Conservation (phyloP, 2,888 invertebrate genomes). For the Strigamia transsilvanica region DNA sequence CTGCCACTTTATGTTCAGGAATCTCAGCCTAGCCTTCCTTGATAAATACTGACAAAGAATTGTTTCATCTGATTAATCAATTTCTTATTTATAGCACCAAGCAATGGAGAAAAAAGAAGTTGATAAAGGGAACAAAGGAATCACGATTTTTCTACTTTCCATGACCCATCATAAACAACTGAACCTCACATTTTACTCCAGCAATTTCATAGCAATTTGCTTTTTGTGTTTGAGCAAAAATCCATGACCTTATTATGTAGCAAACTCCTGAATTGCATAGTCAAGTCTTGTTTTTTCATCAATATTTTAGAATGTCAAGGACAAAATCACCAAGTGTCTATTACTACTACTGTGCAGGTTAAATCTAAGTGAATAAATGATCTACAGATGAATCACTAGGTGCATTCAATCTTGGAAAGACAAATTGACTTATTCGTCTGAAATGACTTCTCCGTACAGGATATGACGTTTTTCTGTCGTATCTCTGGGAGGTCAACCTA, state of each 20-base stretch:
- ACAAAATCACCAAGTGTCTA: background rate
- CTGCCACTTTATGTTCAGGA: background rate
- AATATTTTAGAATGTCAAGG: background rate
- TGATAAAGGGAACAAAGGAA: background rate
- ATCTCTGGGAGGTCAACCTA: too few species aligned
- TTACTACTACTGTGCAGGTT: too few species aligned
- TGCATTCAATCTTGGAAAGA: too few species aligned
- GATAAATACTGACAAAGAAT: background rate
- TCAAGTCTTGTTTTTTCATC: background rate
- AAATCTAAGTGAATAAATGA: background rate
- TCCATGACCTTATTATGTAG: background rate
- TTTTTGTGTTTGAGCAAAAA: background rate
- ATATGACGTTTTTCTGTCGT: too few species aligned
- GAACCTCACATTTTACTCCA: background rate
- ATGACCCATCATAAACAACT: background rate
- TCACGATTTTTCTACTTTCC: background rate
- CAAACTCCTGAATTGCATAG: background rate
- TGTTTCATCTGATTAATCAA: background rate
- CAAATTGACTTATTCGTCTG: too few species aligned
- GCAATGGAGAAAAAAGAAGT: background rate
- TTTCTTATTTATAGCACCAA: background rate
- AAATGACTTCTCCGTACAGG: too few species aligned
- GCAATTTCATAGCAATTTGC: background rate
- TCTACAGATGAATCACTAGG: background rate
- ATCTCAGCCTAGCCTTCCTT: background rate